Evolutionary conservation across 1,140 invertebrate genomes (phyloP).

Genomic region (Nymphalis io): DNA sequence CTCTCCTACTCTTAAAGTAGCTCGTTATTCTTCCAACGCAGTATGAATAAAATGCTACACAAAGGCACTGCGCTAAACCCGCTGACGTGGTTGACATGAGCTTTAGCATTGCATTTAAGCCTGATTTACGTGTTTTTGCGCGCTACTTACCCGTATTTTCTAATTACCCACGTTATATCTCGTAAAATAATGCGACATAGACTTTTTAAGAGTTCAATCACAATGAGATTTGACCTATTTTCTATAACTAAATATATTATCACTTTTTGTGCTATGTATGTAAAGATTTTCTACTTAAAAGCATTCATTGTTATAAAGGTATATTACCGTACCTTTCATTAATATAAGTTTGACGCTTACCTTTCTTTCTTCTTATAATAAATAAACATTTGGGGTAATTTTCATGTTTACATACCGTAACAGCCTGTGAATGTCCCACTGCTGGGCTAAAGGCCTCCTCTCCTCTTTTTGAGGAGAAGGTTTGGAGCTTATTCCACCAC

Average conservation of each 20-base stretch:
- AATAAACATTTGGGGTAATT: too few species aligned
- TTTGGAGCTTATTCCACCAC: too few species aligned
- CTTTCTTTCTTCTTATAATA: too few species aligned
- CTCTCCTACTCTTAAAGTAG: constrained; percentile 34
- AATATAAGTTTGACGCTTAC: too few species aligned
- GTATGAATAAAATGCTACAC: constrained; percentile 41
- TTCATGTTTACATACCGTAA: too few species aligned
- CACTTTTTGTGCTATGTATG: background rate
- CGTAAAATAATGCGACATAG: background rate
- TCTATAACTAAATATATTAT: background rate
- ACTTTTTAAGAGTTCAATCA: background rate
- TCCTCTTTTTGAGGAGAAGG: too few species aligned
- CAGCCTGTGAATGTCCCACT: too few species aligned
- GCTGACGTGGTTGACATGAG: constrained; percentile 36
- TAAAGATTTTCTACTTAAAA: background rate
- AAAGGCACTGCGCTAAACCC: constrained; percentile 38
- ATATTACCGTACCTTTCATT: too few species aligned
- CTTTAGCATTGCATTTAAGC: constrained; percentile 27
- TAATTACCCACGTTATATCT: constrained; percentile 20
- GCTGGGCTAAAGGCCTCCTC: too few species aligned
- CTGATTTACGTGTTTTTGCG: constrained; percentile 28
- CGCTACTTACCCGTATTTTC: constrained; percentile 26
- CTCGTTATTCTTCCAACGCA: constrained; percentile 37
- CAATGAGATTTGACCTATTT: background rate
- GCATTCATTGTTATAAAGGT: too few species aligned